These are phyloP conservation scores for Poicephalus meyeri DNA, from an alignment of 2,113 vertebrate genomes.

Conservation along the genomic window DNA sequence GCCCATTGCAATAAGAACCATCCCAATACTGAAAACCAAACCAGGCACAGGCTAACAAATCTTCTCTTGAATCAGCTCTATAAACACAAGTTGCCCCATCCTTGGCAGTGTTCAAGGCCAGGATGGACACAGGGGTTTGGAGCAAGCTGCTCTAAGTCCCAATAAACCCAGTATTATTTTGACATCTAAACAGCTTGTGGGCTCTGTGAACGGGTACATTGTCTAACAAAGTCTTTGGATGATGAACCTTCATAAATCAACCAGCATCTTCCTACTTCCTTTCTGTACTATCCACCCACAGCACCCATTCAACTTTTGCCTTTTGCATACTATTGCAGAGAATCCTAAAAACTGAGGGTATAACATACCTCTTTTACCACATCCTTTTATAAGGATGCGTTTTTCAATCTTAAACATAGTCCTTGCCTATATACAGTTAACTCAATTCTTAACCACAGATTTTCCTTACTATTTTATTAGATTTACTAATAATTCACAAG, in stretches of 20 bases:
- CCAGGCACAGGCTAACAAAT: background rate
- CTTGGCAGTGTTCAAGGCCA: background rate
- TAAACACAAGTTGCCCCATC: background rate
- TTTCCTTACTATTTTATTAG: background rate
- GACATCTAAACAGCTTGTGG: background rate
- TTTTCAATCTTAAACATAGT: background rate
- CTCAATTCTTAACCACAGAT: background rate
- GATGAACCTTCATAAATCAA: background rate
- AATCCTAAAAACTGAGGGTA: background rate
- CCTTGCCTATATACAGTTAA: background rate
- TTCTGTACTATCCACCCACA: background rate
- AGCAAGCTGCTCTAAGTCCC: background rate
- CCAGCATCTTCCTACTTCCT: background rate
- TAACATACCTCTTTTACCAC: background rate
- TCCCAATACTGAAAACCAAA: background rate
- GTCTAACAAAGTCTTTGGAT: background rate
- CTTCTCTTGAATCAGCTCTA: background rate
- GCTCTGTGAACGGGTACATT: fast-evolving
- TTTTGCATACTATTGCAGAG: background rate
- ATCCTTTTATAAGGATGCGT: background rate
- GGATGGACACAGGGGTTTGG: background rate
- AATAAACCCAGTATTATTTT: background rate
- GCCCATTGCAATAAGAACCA: background rate
- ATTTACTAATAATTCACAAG: background rate
- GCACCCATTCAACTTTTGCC: background rate